Evolutionary conservation across 2,113 vertebrate species (phyloP).

Genomic region (Calyptomena viridis): DNA sequence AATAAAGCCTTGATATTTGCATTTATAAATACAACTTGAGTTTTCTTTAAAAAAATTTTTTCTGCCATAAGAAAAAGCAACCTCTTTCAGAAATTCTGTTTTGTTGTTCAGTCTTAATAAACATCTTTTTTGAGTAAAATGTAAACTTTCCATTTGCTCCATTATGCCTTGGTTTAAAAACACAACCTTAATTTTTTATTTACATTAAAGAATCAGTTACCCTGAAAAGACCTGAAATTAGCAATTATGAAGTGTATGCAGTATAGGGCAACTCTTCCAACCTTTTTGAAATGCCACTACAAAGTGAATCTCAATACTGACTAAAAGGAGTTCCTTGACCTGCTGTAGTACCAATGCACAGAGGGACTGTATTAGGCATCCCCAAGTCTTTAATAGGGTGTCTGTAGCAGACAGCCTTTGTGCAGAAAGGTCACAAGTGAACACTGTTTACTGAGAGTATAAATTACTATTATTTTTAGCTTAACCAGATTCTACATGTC

Average conservation of each 20-base stretch:
- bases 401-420: conserved; percentile 46
- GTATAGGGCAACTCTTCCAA: neutral
- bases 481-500: conserved; percentile 18
- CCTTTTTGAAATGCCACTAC: conserved; percentile 13
- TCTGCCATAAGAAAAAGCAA: neutral
- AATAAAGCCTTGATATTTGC: neutral
- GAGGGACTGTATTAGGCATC: conserved; percentile 34
- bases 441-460: conserved; percentile 45
- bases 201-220: neutral
- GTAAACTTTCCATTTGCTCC: conserved; percentile 22
- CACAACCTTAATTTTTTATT: neutral
- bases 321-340: conserved; percentile 61
- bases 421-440: conserved; percentile 52
- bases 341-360: conserved; percentile 34
- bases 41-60: neutral
- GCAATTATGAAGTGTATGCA: neutral
- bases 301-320: conserved; percentile 19
- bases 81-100: neutral
- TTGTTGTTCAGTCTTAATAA: neutral
- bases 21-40: neutral
- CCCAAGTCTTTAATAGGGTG: conserved; percentile 42
- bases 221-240: conserved; percentile 38
- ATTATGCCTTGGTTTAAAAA: conserved; percentile 12
- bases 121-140: neutral
- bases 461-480: conserved; percentile 31